These are phyloP conservation scores for Petrocephalus sullivani DNA, from an alignment of 2,797 vertebrate species.

Conservation along the genomic window DNA sequence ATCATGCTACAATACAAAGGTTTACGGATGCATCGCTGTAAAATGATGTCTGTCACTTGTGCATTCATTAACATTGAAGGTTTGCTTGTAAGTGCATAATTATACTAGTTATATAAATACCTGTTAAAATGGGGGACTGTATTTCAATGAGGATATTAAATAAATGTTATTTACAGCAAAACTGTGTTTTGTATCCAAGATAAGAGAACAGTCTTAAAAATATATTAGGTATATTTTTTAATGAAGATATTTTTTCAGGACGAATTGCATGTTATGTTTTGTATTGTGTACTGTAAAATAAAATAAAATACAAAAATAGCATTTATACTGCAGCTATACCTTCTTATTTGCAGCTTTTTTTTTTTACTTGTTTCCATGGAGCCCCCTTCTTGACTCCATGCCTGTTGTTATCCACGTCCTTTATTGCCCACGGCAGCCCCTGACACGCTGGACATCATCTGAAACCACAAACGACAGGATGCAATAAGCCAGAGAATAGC, in stretches of 20 bases:
- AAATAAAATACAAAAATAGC: neutral
- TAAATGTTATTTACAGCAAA: neutral
- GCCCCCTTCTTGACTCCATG: neutral
- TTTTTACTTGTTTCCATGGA: neutral
- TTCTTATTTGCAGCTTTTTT: neutral
- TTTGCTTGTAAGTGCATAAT: neutral
- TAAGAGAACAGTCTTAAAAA: neutral
- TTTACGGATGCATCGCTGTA: neutral
- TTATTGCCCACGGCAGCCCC: conserved; percentile 84
- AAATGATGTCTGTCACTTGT: neutral
- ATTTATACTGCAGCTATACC: neutral
- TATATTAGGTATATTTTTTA: neutral
- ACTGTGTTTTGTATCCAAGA: neutral
- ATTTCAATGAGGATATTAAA: neutral
- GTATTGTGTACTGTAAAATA: neutral
- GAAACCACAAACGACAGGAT: conserved; percentile 98
- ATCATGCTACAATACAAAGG: neutral
- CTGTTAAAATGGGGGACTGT: neutral
- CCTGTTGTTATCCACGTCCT: conserved; percentile 84
- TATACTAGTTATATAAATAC: neutral
- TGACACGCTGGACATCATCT: conserved; percentile 90
- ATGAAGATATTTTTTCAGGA: neutral
- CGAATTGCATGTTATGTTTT: neutral
- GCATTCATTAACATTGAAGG: neutral
- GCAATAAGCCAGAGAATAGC: conserved; percentile 96